These are phyloP conservation scores for Oceanodroma leucorhoa DNA, from an alignment of 2,797 vertebrate genomes.

Conservation along the genomic window DNA sequence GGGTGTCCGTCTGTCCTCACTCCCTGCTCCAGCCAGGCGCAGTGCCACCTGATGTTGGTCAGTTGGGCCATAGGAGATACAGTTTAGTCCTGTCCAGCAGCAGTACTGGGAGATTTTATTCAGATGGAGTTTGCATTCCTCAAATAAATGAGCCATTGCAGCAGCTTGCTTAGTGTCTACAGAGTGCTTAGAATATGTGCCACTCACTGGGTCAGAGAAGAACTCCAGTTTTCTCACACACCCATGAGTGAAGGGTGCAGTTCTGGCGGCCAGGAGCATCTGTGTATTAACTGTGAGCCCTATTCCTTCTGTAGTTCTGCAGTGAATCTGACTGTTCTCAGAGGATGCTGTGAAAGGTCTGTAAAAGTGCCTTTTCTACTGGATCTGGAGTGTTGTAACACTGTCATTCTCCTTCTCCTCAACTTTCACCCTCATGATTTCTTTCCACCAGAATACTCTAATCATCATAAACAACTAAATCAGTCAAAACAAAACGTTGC, in stretches of 20 bases:
- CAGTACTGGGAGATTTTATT: neutral
- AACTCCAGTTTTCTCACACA: neutral
- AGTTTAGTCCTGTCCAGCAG: neutral
- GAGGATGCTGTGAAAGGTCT: neutral
- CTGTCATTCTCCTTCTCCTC: neutral
- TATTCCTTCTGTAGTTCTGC: neutral
- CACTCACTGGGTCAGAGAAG: neutral
- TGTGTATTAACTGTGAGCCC: accelerated
- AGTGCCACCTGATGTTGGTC: neutral
- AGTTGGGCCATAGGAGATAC: neutral
- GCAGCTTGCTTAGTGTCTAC: neutral
- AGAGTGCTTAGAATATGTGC: neutral
- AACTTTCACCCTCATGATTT: neutral
- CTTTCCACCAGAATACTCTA: neutral
- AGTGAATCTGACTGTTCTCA: neutral
- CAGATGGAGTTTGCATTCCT: neutral
- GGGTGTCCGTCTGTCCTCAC: neutral
- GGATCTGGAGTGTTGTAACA: neutral
- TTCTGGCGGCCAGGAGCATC: neutral
- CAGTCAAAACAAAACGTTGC: neutral
- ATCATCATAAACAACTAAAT: neutral
- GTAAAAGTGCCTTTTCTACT: neutral
- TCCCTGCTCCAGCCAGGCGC: accelerated
- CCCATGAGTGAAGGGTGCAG: accelerated
- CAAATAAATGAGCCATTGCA: neutral